Conservation (phyloP, 2,797 vertebrate species). For the Anabacerthia variegaticeps region DNA sequence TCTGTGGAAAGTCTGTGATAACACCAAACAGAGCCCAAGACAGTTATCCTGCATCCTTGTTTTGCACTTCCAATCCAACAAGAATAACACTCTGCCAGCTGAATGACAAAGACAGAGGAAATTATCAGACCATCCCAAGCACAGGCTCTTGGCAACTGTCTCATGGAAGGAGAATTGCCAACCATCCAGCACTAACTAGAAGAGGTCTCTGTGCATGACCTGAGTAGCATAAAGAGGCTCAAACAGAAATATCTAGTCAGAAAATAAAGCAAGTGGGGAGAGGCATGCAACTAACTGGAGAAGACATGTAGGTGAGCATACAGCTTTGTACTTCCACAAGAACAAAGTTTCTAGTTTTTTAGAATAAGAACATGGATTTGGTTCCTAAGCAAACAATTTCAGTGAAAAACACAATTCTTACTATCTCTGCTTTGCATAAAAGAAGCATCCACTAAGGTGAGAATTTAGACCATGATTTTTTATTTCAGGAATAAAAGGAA, state of each 20-base stretch:
- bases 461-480: not conserved
- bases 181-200: not conserved
- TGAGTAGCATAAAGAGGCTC: not conserved
- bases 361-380: not conserved
- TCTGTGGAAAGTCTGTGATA: not conserved
- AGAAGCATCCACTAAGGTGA: not conserved
- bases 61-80: not conserved
- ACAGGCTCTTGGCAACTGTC: not conserved
- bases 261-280: not conserved
- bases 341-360: not conserved
- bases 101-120: not conserved
- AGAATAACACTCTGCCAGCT: not conserved
- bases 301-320: not conserved
- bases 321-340: not conserved
- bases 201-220: not conserved
- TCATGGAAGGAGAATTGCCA: not conserved
- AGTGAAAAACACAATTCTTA: not conserved
- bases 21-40: not conserved
- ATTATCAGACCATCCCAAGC: not conserved
- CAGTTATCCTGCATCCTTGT: not conserved
- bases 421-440: not conserved
- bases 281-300: not conserved
- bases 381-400: not conserved
- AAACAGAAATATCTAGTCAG: not conserved
- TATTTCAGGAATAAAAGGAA: not conserved